Conservation (phyloP, 2,888 invertebrate species). For the Desoria tigrina region DNA sequence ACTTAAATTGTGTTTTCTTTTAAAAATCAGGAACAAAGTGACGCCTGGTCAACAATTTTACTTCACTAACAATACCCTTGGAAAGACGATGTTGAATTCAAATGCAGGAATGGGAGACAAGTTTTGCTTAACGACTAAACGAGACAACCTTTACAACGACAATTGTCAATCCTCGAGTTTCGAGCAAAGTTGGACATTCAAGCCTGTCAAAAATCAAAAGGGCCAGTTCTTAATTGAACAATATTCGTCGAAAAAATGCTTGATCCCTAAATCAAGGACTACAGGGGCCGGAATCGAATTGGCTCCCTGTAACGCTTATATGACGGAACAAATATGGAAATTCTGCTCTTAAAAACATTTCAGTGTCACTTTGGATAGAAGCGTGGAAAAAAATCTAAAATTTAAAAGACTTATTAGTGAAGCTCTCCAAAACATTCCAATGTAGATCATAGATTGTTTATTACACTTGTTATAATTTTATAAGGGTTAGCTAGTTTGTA, state of each 20-base stretch:
- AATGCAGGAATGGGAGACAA: constrained; percentile 35
- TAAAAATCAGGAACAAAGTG: constrained; percentile 31
- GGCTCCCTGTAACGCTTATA: constrained; percentile 42
- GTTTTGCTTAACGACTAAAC: constrained; percentile 39
- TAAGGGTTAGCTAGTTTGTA: too few relatives aligned
- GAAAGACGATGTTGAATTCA: constrained; percentile 29
- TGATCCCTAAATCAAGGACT: constrained; percentile 33
- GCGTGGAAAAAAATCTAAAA: too few relatives aligned
- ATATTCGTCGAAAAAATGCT: constrained; percentile 41
- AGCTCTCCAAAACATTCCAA: too few relatives aligned
- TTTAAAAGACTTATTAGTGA: too few relatives aligned
- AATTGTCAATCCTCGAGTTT: constrained; percentile 39
- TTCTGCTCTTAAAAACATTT: constrained; percentile 25
- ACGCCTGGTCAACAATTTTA: constrained; percentile 42
- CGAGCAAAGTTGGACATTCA: constrained; percentile 47
- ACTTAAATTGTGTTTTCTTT: neutral
- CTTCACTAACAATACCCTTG: constrained; percentile 25
- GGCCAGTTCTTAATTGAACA: constrained; percentile 45
- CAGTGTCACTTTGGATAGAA: too few relatives aligned
- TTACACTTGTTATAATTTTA: too few relatives aligned
- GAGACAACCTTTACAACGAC: constrained; percentile 26
- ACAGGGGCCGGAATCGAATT: constrained; percentile 33
- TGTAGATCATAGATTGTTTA: too few relatives aligned
- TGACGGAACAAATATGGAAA: constrained; percentile 52
- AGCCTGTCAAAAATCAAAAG: constrained; percentile 37